phyloP scores from a whole-genome alignment of 1,140 invertebrate genomes.

The Phthorimaea operculella region DNA sequence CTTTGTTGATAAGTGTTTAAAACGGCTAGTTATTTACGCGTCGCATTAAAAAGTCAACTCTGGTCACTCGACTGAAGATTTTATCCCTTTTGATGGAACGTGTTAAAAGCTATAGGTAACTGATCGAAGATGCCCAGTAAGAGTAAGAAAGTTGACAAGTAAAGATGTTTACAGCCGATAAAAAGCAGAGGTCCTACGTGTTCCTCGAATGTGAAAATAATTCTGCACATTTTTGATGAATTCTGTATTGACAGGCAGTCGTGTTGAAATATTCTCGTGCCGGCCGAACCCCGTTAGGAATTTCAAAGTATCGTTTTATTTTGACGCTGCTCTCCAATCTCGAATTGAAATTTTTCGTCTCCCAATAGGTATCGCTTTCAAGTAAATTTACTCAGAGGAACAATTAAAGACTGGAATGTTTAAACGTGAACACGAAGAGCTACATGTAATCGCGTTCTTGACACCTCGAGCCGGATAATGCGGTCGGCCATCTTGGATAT shows the following conservation, averaged over 20 bases:
- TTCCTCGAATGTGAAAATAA: constrained; percentile 25
- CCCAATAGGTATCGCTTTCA: no score
- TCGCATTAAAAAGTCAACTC: not conserved
- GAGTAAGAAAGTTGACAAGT: constrained; percentile 28
- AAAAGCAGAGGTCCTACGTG: constrained; percentile 25
- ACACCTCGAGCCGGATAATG: constrained; percentile 31
- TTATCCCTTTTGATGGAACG: not conserved
- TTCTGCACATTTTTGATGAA: constrained; percentile 26
- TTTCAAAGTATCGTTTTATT: no score
- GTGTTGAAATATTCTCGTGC: no score
- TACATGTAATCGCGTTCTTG: constrained; percentile 24
- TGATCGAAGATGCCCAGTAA: not conserved
- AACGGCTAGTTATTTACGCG: constrained; percentile 2
- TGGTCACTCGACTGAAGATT: constrained; percentile 7
- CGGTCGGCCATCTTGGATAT: constrained; percentile 47
- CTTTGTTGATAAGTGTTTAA: constrained; percentile 46
- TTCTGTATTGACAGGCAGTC: constrained; percentile 18
- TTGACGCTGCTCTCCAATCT: no score
- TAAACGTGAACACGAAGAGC: no score
- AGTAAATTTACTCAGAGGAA: no score
- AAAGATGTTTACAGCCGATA: constrained; percentile 29
- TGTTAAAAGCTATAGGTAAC: constrained; percentile 1
- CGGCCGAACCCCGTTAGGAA: no score
- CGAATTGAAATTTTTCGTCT: no score
- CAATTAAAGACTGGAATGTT: no score